Conservation (phyloP, 2,113 vertebrate species). For the Phrynosoma platyrhinos region DNA sequence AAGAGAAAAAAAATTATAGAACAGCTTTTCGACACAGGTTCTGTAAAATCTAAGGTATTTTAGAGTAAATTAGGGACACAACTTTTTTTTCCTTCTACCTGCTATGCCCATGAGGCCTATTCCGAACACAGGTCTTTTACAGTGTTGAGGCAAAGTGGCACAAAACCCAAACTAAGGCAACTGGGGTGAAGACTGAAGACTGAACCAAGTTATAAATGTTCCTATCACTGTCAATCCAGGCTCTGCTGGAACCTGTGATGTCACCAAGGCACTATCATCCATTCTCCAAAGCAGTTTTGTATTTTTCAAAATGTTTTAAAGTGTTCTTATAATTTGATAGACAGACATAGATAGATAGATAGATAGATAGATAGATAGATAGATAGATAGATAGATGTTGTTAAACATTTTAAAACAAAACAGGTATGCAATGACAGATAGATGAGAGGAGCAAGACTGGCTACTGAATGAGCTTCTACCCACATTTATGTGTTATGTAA, state of each 20-base stretch:
- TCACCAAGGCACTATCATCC: background rate
- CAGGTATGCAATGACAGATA: background rate
- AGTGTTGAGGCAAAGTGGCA: background rate
- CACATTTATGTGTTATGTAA: too few relatives aligned
- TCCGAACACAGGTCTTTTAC: background rate
- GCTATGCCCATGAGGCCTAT: background rate
- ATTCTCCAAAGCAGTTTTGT: background rate
- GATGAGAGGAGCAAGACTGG: background rate
- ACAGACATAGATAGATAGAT: too few relatives aligned
- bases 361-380: too few relatives aligned
- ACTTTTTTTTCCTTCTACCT: background rate
- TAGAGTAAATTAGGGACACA: background rate
- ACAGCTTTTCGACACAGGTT: background rate
- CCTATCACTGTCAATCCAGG: background rate
- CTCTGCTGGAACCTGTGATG: background rate
- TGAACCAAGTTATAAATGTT: background rate
- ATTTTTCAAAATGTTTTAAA: background rate
- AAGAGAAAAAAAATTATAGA: slow-evolving; percentile 55
- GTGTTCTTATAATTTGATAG: too few relatives aligned
- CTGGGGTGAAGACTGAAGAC: background rate
- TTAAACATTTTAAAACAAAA: background rate
- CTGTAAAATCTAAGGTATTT: background rate
- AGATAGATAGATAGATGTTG: too few relatives aligned
- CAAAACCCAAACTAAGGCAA: background rate
- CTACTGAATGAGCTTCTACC: background rate